Evolutionary conservation across 2,113 vertebrate species (phyloP), one percentile per base, ranked within the genome.

Genomic region (Datnioides undecimradiatus): DNA sequence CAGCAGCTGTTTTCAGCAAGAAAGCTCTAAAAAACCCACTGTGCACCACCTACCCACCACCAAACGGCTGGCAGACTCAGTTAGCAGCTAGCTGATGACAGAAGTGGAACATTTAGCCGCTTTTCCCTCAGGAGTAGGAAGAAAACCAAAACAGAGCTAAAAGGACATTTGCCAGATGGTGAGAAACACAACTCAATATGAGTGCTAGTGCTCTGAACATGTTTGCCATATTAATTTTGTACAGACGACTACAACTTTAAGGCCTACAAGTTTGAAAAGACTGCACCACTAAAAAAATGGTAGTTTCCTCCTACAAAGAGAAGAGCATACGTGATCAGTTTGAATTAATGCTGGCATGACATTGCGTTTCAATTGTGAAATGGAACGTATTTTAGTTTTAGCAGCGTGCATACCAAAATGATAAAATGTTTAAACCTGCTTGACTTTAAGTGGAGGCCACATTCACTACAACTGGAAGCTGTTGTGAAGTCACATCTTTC

Each of bases 401-500:
- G 14, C 12, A 29, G 8, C 46, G 9, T 8, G n/a, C 23, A 43
- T 38, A 29, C 51, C 4, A 0, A 49, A 51, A 51, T 60, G 2
- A 51, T 59, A 29, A 48, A 16, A 51, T 5, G 10, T 60, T 33
- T 9, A 33, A 34, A 52, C n/a, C 14, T 41, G 19, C 10, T 27
- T 66, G 0, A 13, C 27, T 45, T 40, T 41, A 25, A 78, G 62
- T 60, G 19, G 12, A 49, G 33, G 52, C 5, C 17, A 60, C 33
- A 49, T 29, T 62, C 12, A 16, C 57, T 29, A 43, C 70, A 60
- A 55, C 29, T 46, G 54, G 69, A 60, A 71, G 45, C 38, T 31
- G 51, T 43, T 55, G 27, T 23, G 11, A 57, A 70, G 51, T 33
- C 55, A 60, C 7, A 14, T 69, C 13, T 63, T 33, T 55, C 7